Base-by-base conservation (phyloP, 2,888 invertebrate species). In the Nemotelus nigrinus region DNA sequence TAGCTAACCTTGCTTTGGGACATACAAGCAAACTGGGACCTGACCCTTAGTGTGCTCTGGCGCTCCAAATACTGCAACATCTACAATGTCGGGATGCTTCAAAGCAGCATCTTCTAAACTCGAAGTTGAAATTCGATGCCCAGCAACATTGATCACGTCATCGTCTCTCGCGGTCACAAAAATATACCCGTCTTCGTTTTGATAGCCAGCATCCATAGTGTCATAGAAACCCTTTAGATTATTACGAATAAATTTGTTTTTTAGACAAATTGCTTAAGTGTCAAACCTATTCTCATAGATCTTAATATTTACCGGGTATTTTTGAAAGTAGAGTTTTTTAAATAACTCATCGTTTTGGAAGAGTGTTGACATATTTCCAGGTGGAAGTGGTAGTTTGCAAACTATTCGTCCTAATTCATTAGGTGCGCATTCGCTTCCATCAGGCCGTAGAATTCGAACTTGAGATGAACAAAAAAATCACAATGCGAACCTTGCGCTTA, bases 111-210 rank as follows among this genome's bases (percentile, higher is more conserved):
- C 96, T 86, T 98, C 98, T 3, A 98, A 86, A 0, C 96, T 95
- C 0, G 95, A 92, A 0, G 97, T 96, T 0, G 96, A 96, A 60
- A 98, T 89, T 74, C 97, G 89, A 85, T 97, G 97, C 0, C 97
- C 98, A 0, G 98, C 96, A 1, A 98, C 97, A 85, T 98, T 98
- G 82, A 98, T 97, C 39, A 87, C 94, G 86, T 98, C 98, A 87
- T 98, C 98, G 79, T 95, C 96, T 50, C 98, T 89, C 0, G 97
- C 94, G 72, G 96, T 95, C 10, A 98, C 96, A 87, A 93, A 96
- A 2, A 98, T 90, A 77, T 94, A 94, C 0, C 96, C 96, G 81
- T 93, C 91, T 76, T 93, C 91, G 83, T 96, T 96, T 77, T 92
- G 90, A 86, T 93, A 95, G 0, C 97, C 98, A 0, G 96, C 96